Evolutionary conservation across 2,797 vertebrate genomes (phyloP), one percentile per base, ranked within the genome.

Genomic region (Sarcophilus harrisii): DNA sequence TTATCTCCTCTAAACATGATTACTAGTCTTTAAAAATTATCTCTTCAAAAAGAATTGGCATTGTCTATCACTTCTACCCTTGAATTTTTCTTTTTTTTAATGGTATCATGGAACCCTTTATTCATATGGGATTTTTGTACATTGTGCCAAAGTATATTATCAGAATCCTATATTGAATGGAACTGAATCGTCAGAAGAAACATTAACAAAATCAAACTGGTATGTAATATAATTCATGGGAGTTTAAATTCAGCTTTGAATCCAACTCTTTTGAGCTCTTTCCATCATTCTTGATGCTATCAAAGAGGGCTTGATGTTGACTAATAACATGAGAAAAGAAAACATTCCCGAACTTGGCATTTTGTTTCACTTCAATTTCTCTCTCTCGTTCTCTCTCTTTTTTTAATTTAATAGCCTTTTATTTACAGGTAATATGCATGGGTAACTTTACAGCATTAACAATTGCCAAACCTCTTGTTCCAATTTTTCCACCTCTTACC

Each of bases 281-380:
- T 90, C 99, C 99, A 5, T 99, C 99, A 0, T 98, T 58, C 99
- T 99, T 99, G 98, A 99, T 99, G 0, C 98, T 98, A 27, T 98
- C 52, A 16, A 99, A 99, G 81, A 99, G 98, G 0, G 99, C 98
- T 98, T 99, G 99, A 94, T 99, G 99, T 96, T 99, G 99, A 98
- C 99, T 99, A 94, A 99, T 97, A 13, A 99, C 92, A 18, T 99
- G 99, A 94, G 99, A 99, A 73, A 99, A 99, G 98, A 99, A 99
- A 97, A 99, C 99, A 16, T 97, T 99, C 98, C 99, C 99, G 24
- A 99, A 99, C 97, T 98, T 99, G 11, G 99, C 99, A 98, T 98
- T 99, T 99, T 38, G 99, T 99, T 99, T 95, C 99, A 99, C 96
- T 99, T 99, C 98, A 99, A 98, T 96, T 99, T 99, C 99, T 99